These are phyloP conservation scores for Trichacis sp. DNA, from an alignment of 2,888 invertebrate genomes.

Conservation along the genomic window DNA sequence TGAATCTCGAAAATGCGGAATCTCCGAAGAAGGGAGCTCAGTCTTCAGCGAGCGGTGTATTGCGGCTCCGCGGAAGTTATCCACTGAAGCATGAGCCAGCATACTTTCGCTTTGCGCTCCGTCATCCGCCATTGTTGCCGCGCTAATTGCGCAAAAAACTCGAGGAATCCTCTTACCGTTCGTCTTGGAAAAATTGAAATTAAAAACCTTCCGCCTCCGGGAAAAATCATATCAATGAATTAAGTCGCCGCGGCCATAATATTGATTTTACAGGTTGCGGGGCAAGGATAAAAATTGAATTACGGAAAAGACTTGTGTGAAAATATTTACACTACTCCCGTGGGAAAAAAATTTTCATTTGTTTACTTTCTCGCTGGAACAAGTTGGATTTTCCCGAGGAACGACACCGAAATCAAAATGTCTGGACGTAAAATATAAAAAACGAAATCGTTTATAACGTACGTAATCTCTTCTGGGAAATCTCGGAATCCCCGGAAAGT, in stretches of 20 bases:
- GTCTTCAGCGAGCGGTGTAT: background rate
- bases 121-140: background rate
- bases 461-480: slow-evolving; percentile 28
- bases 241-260: too few species aligned
- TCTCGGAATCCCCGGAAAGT: slow-evolving; percentile 9
- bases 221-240: too few species aligned
- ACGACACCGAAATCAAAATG: slow-evolving; percentile 14
- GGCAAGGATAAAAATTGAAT: too few species aligned
- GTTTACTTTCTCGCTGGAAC: background rate
- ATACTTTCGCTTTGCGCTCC: background rate
- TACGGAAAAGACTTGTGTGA: too few species aligned
- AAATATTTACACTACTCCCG: too few species aligned
- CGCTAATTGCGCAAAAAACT: background rate
- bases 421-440: slow-evolving; percentile 10
- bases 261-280: too few species aligned
- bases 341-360: background rate
- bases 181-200: background rate
- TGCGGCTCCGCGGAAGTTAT: background rate
- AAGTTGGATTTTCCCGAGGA: slow-evolving; percentile 22
- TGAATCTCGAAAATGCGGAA: slow-evolving; percentile 18
- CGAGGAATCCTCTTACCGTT: background rate
- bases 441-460: slow-evolving; percentile 22
- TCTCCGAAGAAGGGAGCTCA: background rate
- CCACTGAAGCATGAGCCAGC: slow-evolving; percentile 1
- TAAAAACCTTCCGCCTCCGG: too few species aligned